Evolutionary conservation across 2,888 invertebrate genomes (phyloP).

Genomic region (Eupithecia subumbrata): DNA sequence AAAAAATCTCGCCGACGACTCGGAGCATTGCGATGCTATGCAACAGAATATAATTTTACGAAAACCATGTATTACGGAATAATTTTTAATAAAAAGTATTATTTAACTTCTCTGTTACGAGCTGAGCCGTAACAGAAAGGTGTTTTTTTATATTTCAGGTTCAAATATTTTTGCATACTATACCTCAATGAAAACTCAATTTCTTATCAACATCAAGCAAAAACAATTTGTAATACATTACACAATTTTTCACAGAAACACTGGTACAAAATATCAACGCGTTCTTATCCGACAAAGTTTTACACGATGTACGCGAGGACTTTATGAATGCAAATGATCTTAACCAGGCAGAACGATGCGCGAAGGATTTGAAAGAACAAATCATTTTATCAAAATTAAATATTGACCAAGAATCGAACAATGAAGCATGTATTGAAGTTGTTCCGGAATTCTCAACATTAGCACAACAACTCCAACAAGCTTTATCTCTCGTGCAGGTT

Average conservation of each 20-base stretch:
- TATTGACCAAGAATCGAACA: background rate
- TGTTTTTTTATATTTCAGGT: background rate
- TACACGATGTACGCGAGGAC: slow-evolving; percentile 14
- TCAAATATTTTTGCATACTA: background rate
- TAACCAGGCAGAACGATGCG: background rate
- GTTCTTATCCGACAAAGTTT: slow-evolving; percentile 38
- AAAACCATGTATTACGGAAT: no score
- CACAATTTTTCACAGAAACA: slow-evolving; percentile 47
- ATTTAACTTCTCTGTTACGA: background rate
- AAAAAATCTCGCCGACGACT: no score
- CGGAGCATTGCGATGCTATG: no score
- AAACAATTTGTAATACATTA: slow-evolving; percentile 22
- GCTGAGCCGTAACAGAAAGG: background rate
- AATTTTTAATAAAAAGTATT: background rate
- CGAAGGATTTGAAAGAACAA: slow-evolving; percentile 16
- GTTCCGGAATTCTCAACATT: slow-evolving; percentile 5
- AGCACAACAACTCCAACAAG: slow-evolving; percentile 25
- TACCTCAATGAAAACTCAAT: background rate
- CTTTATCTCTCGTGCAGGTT: slow-evolving; percentile 14
- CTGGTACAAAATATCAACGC: slow-evolving; percentile 43
- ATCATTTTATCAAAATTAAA: slow-evolving; percentile 6
- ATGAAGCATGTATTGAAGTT: background rate
- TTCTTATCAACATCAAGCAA: background rate
- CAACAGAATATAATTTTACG: no score
- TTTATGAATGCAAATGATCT: slow-evolving; percentile 7